Conservation (phyloP, 2,797 vertebrate genomes). For the Yasuhikotakia modesta region DNA sequence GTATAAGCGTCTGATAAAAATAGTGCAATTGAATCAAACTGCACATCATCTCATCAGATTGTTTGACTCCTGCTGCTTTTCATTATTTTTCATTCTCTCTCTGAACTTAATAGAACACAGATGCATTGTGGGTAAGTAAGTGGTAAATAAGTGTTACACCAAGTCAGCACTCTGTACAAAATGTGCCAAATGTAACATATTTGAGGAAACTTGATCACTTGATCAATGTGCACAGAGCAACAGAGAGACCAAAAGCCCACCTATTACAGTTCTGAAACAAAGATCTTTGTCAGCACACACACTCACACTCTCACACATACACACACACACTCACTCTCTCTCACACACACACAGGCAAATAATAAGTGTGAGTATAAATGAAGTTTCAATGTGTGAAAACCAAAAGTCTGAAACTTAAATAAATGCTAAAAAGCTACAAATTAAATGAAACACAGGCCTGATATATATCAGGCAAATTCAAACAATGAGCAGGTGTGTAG, state of each 20-base stretch:
- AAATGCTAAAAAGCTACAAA: no score
- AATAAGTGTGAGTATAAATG: no score
- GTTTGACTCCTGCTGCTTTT: conserved; percentile 19
- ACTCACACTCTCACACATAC: no score
- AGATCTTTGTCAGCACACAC: conserved; percentile 29
- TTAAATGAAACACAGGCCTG: no score
- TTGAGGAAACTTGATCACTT: neutral
- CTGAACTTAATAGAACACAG: neutral
- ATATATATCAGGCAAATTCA: no score
- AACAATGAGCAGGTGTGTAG: neutral
- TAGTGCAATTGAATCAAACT: conserved; percentile 40
- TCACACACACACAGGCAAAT: no score
- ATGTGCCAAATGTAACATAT: neutral
- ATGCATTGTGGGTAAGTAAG: neutral
- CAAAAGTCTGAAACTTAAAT: no score
- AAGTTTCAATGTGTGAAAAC: neutral
- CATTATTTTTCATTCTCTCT: neutral
- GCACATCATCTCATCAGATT: conserved; percentile 40
- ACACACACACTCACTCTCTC: no score
- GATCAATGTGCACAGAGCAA: conserved; percentile 9
- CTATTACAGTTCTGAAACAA: conserved; percentile 18
- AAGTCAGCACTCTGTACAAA: neutral
- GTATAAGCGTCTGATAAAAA: conserved; percentile 58
- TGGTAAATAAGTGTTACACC: neutral
- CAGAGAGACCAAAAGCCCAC: neutral